Evolutionary conservation across 2,888 invertebrate species (phyloP).

Genomic region (Rotaria socialis): DNA sequence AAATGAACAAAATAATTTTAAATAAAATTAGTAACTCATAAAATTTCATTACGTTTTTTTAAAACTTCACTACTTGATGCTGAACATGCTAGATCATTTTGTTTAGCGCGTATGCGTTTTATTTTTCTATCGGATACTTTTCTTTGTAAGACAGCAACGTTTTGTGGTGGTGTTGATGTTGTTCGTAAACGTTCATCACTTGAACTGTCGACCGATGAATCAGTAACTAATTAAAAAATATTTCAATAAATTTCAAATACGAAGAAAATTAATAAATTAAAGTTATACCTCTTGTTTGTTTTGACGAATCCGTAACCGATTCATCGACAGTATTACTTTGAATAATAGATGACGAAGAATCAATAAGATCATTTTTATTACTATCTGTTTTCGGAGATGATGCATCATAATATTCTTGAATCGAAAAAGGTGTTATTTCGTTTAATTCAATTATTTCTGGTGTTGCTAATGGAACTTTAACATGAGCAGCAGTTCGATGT

Average conservation of each 20-base stretch:
- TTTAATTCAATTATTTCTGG: constrained; percentile 35
- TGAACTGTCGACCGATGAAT: constrained; percentile 31
- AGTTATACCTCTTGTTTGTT: neutral
- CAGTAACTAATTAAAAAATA: neutral
- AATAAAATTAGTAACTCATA: neutral
- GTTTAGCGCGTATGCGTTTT: neutral
- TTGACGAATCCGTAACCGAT: constrained; percentile 7
- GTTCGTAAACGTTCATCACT: neutral
- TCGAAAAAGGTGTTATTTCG: neutral
- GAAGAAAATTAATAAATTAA: neutral
- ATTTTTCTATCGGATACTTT: constrained; percentile 7
- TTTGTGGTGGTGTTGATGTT: neutral
- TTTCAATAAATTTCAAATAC: neutral
- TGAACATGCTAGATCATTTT: neutral
- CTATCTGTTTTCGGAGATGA: neutral
- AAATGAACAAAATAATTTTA: neutral
- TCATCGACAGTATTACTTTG: neutral
- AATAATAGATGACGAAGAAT: neutral
- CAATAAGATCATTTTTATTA: neutral
- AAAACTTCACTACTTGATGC: constrained; percentile 12
- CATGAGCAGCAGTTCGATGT: neutral
- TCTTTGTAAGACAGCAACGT: neutral
- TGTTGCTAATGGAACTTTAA: constrained; percentile 34
- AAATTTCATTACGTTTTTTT: neutral
- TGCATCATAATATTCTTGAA: neutral